A percentile compares a stretch with the other conserved stretches of the same genome.
phyloP scores from a whole-genome alignment of 2,797 vertebrate species.

The Pogoniulus pusillus region DNA sequence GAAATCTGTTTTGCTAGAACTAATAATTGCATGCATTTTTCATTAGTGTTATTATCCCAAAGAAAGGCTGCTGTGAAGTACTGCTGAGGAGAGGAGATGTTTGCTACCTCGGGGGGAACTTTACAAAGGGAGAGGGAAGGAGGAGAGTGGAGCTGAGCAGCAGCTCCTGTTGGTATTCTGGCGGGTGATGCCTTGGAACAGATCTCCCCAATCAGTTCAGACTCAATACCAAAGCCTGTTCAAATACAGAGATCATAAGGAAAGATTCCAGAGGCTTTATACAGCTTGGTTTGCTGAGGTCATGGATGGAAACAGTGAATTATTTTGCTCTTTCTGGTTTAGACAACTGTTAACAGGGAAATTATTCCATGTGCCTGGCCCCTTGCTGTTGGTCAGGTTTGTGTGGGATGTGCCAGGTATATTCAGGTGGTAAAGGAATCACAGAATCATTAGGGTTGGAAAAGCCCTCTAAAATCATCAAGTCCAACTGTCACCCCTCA shows the following conservation, averaged over 20 bases:
- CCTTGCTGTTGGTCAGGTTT: no score
- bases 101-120: conserved; percentile 20
- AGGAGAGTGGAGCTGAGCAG: background rate
- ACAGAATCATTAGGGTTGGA: no score
- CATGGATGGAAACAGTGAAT: background rate
- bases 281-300: background rate
- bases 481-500: no score
- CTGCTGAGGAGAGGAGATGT: background rate
- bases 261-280: conserved; percentile 7
- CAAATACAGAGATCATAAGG: conserved; percentile 8
- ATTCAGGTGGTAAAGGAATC: background rate
- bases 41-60: conserved; percentile 49
- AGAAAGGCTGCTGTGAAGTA: conserved; percentile 26
- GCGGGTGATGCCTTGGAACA: background rate
- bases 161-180: conserved; percentile 45
- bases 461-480: no score
- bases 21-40: conserved; percentile 57
- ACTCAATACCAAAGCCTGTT: conserved; percentile 51
- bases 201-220: conserved; percentile 57
- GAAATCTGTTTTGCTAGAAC: conserved; percentile 57
- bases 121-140: background rate
- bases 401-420: background rate
- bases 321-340: background rate
- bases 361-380: background rate
- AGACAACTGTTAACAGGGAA: background rate